Evolutionary conservation across 2,797 vertebrate genomes (phyloP).

Genomic region (Hydrocynus forskahlii): DNA sequence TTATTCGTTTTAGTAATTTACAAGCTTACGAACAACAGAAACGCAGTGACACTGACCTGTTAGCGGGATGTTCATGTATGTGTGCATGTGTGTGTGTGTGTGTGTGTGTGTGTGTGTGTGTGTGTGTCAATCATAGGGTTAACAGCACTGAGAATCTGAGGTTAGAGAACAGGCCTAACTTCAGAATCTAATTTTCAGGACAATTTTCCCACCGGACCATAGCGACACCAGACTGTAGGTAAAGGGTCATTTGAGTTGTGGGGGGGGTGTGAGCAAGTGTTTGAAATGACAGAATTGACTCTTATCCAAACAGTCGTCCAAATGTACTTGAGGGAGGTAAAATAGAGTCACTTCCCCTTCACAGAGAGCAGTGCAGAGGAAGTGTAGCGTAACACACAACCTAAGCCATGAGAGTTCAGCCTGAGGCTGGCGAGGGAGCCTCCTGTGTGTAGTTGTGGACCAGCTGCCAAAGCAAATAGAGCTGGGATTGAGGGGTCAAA

Average conservation of each 20-base stretch:
- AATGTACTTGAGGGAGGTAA: neutral
- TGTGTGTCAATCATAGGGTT: slow-evolving; percentile 11
- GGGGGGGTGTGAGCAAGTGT: neutral
- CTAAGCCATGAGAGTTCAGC: slow-evolving; percentile 6
- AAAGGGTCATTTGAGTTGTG: slow-evolving; percentile 13
- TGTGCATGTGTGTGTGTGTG: too few species aligned
- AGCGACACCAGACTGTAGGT: slow-evolving; percentile 15
- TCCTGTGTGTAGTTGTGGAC: slow-evolving; percentile 4
- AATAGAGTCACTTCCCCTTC: neutral
- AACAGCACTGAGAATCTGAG: slow-evolving; percentile 22
- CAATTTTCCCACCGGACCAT: slow-evolving; percentile 45
- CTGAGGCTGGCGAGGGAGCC: neutral
- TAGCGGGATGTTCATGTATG: too few species aligned
- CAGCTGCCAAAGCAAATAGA: slow-evolving; percentile 37
- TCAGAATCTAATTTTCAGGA: slow-evolving; percentile 48
- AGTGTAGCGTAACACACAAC: neutral
- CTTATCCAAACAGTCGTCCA: neutral
- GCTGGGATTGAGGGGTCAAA: slow-evolving; percentile 34
- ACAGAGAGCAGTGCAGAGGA: slow-evolving; percentile 19
- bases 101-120: too few species aligned
- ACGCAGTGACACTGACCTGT: too few species aligned
- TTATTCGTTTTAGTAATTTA: too few species aligned
- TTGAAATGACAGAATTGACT: neutral
- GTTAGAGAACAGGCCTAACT: slow-evolving; percentile 30
- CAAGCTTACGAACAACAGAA: too few species aligned